These are phyloP conservation scores for Calyptommatus sinebrachiatus DNA, from an alignment of 2,113 vertebrate species.

Conservation along the genomic window DNA sequence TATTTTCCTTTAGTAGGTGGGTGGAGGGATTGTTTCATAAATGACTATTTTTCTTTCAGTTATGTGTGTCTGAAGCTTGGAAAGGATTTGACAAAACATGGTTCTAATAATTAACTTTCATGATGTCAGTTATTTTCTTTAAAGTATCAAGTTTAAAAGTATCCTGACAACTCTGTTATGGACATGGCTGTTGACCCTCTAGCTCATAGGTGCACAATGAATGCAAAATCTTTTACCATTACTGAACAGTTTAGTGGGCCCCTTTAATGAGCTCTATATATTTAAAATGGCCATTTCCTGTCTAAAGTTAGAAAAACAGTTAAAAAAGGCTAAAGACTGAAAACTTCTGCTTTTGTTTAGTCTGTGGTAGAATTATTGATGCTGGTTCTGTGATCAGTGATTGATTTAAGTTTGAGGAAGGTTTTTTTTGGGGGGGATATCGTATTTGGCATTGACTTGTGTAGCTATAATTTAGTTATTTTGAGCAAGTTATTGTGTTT, in stretches of 20 bases:
- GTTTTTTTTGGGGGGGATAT: conserved; percentile 42
- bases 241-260: conserved; percentile 75
- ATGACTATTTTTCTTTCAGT: conserved; percentile 40
- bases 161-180: conserved; percentile 49
- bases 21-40: conserved; percentile 33
- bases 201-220: conserved; percentile 20
- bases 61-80: conserved; percentile 16
- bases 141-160: conserved; percentile 49
- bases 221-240: conserved; percentile 68
- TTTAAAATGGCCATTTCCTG: conserved; percentile 79
- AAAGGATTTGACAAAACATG: conserved; percentile 41
- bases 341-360: conserved; percentile 75
- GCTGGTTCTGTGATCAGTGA: conserved; percentile 64
- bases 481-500: conserved; percentile 48
- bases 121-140: conserved; percentile 50
- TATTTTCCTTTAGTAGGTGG: conserved; percentile 13
- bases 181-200: conserved; percentile 50
- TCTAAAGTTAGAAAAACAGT: conserved; percentile 68
- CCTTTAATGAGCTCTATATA: conserved; percentile 76
- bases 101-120: conserved; percentile 43
- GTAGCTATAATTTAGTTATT: conserved; percentile 53
- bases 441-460: conserved; percentile 23
- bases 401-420: conserved; percentile 43
- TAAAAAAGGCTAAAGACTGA: conserved; percentile 46
- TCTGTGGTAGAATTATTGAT: conserved; percentile 66